Base-by-base conservation (phyloP, 1,140 invertebrate genomes). In the Batillaria attramentaria region DNA sequence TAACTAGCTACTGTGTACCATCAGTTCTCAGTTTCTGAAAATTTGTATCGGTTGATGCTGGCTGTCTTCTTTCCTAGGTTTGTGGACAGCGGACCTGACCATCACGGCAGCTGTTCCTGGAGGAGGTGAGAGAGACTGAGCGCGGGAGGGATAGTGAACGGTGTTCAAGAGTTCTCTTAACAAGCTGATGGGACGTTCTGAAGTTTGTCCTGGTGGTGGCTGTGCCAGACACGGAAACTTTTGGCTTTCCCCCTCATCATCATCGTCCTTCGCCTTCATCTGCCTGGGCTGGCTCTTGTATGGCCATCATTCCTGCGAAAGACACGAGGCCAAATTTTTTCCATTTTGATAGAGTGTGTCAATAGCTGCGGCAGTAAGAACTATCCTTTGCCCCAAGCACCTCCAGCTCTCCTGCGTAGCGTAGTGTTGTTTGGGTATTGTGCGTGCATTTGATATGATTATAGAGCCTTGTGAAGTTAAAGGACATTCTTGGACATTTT, bases 51-150 rank as follows among this genome's bases (percentile, higher is more conserved):
- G n/a, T n/a, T n/a, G 1, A 42, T 24, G 18, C 42, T 76, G n/a
- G 79, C n/a, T 76, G 31, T n/a, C 78, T 83, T 24, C 81, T n/a
- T n/a, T n/a, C n/a, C n/a, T n/a, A 84, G 91, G 92, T 62, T 81
- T 94, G 18, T 94, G 93, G 93, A 89, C 93, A 69, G 89, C 92
- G 0, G 93, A 94, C 86, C 83, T 94, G 31, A 88, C 90, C 8
- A 91, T 93, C 18, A 93, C 92, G 28, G n/a, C 93, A 94, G 83
- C 88, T 93, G 33, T 89, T 94, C 82, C 92, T 94, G 84, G 92
- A 93, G 82, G 85, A 85, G 20, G 91, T 93, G 6, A 81, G 83
- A 20, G 93, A 93, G 79, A 82, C 78, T 20, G 88, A 93, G 77
- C 81, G 93, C 35, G 93, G 93, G 3, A 39, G 93, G 93, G 3